Evolutionary conservation across 2,888 invertebrate genomes (phyloP).

Genomic region (Epistrophe grossulariae): DNA sequence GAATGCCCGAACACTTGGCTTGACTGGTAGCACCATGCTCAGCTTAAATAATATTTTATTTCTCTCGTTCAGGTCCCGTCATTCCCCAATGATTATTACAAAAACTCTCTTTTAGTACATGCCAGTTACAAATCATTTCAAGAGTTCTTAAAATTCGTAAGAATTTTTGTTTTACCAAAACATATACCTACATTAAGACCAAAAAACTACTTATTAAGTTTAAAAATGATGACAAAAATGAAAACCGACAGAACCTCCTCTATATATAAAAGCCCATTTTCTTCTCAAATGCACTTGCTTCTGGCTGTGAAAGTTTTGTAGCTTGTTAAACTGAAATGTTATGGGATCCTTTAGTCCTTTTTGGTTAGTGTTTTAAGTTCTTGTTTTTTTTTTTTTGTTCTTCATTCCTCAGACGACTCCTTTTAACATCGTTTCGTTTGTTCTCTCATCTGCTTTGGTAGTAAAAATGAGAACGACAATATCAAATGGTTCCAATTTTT

Average conservation of each 20-base stretch:
- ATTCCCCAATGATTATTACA: not conserved
- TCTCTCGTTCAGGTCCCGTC: not conserved
- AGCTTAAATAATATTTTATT: too few species aligned
- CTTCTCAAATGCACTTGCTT: constrained; percentile 70
- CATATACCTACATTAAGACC: not conserved
- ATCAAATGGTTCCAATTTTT: constrained; percentile 72
- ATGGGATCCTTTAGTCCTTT: constrained; percentile 40
- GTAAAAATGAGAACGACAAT: constrained; percentile 57
- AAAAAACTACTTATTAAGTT: constrained; percentile 5
- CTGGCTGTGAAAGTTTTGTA: constrained; percentile 73
- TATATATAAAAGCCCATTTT: constrained; percentile 58
- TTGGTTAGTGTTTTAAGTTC: not conserved
- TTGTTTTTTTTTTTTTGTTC: constrained; percentile 37
- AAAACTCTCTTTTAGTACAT: not conserved
- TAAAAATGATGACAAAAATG: constrained; percentile 31
- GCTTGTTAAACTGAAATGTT: constrained; percentile 69
- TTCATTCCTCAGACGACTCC: constrained; percentile 10
- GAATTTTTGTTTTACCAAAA: not conserved
- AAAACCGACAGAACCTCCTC: constrained; percentile 34
- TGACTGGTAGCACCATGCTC: too few species aligned
- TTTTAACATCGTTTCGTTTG: constrained; percentile 36
- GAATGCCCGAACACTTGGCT: too few species aligned
- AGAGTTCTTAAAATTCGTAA: not conserved
- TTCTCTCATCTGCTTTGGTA: constrained; percentile 56
- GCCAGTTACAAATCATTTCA: constrained; percentile 47